These are phyloP conservation scores for Microplitis deprimator DNA, from an alignment of 2,888 invertebrate genomes.

Conservation along the genomic window DNA sequence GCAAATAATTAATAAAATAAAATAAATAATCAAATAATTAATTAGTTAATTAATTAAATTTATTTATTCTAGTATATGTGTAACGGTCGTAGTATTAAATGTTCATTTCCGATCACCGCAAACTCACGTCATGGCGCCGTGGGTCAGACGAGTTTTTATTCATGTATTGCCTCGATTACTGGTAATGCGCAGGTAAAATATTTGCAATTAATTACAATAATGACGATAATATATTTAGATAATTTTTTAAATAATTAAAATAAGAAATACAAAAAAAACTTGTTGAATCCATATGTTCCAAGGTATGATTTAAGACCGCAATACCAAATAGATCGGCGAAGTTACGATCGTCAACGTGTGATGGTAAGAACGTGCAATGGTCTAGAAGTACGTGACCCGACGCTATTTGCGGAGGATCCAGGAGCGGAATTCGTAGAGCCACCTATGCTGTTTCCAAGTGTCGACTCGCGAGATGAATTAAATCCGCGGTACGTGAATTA, in stretches of 20 bases:
- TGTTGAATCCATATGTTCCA: too few relatives aligned
- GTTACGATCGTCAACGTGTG: conserved; percentile 73
- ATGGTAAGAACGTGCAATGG: conserved; percentile 86
- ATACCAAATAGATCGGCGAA: conserved; percentile 72
- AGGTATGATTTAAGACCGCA: conserved; percentile 69
- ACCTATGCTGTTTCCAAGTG: conserved; percentile 70
- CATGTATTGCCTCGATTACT: conserved; percentile 94
- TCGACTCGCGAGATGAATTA: conserved; percentile 75
- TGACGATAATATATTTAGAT: neutral
- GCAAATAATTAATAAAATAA: neutral
- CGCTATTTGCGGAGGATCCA: conserved; percentile 67
- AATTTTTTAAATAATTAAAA: neutral
- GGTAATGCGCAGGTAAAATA: conserved; percentile 84
- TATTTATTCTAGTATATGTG: conserved; percentile 82
- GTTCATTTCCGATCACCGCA: conserved; percentile 98
- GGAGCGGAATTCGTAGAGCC: neutral
- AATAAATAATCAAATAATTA: neutral
- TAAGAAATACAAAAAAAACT: neutral
- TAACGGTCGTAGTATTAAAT: conserved; percentile 96
- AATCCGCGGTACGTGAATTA: conserved; percentile 72
- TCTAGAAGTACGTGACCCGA: conserved; percentile 79
- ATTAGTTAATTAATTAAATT: conserved; percentile 9
- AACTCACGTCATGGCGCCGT: conserved; percentile 97
- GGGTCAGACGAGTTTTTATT: conserved; percentile 96
- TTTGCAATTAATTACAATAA: conserved; percentile 19